Percentiles rank a stretch among this genome's conserved stretches.
Evolutionary conservation across 2,797 vertebrate species (phyloP).

Genomic region (Melanotaenia parkinsoni): DNA sequence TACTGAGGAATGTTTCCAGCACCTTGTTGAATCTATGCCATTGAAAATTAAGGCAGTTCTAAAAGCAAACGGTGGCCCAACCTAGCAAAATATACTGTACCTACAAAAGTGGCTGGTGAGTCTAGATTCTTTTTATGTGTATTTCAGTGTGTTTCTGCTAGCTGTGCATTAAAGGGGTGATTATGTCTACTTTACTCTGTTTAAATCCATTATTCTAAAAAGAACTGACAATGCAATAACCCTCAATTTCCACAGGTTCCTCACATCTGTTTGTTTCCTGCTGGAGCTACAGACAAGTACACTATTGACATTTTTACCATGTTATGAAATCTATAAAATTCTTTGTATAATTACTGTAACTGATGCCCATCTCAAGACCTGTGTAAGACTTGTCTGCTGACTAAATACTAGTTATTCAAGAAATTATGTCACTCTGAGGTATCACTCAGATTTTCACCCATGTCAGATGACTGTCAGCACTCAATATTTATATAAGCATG

Average conservation of each 20-base stretch:
- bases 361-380: conserved; percentile 40
- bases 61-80: too few species aligned
- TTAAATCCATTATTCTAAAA: conserved; percentile 68
- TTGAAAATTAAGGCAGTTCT: too few species aligned
- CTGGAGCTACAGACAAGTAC: conserved; percentile 42
- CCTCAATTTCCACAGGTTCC: conserved; percentile 42
- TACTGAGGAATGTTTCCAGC: too few species aligned
- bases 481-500: conserved; percentile 4
- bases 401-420: conserved; percentile 33
- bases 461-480: conserved; percentile 6
- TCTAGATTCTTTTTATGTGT: too few species aligned
- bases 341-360: conserved; percentile 39
- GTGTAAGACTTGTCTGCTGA: conserved; percentile 45
- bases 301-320: conserved; percentile 54
- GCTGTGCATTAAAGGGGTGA: conserved; percentile 61
- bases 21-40: too few species aligned
- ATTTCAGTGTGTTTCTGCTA: conserved; percentile 44
- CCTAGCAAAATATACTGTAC: too few species aligned
- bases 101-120: too few species aligned
- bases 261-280: conserved; percentile 41
- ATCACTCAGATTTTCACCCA: conserved; percentile 14
- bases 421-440: conserved; percentile 53
- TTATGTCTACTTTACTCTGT: conserved; percentile 55
- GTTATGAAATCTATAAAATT: conserved; percentile 67
- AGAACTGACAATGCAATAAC: conserved; percentile 65